Conservation (phyloP, 2,797 vertebrate species). For the Gallinago stenura region DNA sequence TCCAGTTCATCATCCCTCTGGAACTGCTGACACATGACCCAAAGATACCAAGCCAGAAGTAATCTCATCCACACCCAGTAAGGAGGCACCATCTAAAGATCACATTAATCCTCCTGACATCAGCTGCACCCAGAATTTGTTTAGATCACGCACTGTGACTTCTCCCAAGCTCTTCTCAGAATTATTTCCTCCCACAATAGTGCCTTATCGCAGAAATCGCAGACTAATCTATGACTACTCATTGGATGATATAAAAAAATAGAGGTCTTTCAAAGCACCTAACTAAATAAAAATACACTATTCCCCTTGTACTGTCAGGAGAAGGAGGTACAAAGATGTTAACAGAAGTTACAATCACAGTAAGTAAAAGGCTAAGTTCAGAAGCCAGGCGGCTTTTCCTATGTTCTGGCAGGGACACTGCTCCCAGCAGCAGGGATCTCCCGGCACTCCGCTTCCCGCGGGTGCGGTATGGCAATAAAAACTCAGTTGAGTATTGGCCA, state of each 20-base stretch:
- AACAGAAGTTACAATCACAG: conserved; percentile 51
- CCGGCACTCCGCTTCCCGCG: background rate
- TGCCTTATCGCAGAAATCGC: background rate
- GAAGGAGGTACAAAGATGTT: conserved; percentile 47
- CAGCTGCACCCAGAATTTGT: background rate
- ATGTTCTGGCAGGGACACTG: conserved; percentile 6
- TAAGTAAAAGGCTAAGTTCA: conserved; percentile 39
- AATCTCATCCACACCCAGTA: background rate
- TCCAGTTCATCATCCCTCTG: background rate
- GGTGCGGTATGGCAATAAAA: background rate
- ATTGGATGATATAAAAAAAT: conserved; percentile 1
- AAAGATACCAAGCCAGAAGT: background rate
- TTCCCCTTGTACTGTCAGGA: conserved; percentile 14
- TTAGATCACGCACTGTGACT: background rate
- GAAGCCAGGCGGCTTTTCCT: conserved; percentile 44
- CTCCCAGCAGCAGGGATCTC: background rate
- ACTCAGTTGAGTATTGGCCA: background rate
- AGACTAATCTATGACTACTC: background rate
- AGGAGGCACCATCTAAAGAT: background rate
- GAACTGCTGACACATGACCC: background rate
- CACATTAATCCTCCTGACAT: background rate
- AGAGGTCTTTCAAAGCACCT: conserved; percentile 60
- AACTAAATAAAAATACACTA: conserved; percentile 17
- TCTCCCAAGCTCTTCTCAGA: conserved; percentile 6
- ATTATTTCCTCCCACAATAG: background rate